A percentile compares a stretch with the other conserved stretches of the same genome.
These are phyloP conservation scores for Xiphorhynchus erythropygius DNA, from an alignment of 2,797 vertebrate species.

Conservation along the genomic window DNA sequence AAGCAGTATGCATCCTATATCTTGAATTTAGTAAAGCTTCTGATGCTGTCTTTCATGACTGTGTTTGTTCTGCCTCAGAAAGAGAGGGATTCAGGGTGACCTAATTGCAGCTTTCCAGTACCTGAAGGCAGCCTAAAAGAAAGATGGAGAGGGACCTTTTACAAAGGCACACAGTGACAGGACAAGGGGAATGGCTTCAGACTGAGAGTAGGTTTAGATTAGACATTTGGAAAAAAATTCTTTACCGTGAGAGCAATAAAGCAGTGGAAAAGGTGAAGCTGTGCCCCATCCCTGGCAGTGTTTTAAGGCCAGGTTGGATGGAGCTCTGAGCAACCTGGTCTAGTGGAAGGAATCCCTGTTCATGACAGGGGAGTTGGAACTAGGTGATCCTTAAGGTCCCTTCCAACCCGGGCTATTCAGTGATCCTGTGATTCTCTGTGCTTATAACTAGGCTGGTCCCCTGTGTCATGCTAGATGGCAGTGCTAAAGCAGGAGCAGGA, in stretches of 20 bases:
- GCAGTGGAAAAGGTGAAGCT: not conserved
- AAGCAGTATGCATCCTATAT: not conserved
- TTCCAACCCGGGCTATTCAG: not conserved
- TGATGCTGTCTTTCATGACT: not conserved
- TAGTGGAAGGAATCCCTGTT: not conserved
- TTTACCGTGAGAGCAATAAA: not conserved
- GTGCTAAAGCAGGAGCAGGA: not conserved
- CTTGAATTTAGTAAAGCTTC: not conserved
- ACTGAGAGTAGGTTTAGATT: not conserved
- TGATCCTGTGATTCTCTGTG: not conserved
- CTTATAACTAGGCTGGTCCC: not conserved
- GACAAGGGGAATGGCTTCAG: not conserved
- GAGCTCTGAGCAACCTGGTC: not conserved
- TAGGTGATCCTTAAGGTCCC: not conserved
- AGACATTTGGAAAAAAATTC: not conserved
- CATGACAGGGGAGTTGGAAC: fast-evolving
- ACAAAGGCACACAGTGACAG: not conserved
- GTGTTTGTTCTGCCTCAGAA: not conserved
- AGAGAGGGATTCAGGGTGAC: not conserved
- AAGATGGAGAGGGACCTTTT: not conserved
- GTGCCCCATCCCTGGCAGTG: not conserved
- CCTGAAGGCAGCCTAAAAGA: not conserved
- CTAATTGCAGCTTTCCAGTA: not conserved
- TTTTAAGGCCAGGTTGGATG: not conserved
- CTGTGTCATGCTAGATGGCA: not conserved